Evolutionary conservation across 2,113 vertebrate species (phyloP).

Genomic region (Orycteropus afer): DNA sequence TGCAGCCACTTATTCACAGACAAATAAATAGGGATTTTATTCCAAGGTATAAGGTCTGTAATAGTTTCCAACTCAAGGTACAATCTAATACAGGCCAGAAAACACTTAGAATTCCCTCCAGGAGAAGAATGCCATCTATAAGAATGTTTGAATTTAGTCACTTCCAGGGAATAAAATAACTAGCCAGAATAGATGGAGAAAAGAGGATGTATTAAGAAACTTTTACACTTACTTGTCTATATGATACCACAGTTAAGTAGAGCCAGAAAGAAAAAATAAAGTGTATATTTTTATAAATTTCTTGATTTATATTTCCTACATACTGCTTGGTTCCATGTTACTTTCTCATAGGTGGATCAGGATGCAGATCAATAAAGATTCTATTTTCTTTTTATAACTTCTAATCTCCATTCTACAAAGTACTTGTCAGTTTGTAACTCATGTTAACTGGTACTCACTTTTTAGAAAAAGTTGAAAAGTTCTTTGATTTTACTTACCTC

Average conservation of each 20-base stretch:
- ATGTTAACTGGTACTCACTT: background rate
- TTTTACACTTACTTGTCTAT: background rate
- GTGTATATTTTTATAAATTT: too few species aligned
- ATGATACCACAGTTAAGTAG: fast-evolving
- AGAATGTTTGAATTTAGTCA: background rate
- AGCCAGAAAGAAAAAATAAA: too few species aligned
- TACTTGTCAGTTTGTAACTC: background rate
- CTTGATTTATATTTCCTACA: fast-evolving
- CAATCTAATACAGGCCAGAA: background rate
- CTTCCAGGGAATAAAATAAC: background rate
- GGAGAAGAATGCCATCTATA: background rate
- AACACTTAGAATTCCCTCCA: background rate
- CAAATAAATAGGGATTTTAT: background rate
- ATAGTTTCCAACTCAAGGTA: background rate
- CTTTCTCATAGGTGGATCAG: background rate
- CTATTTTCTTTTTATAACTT: background rate
- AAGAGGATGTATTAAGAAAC: background rate
- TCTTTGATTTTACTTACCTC: fast-evolving
- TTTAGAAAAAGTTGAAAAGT: background rate
- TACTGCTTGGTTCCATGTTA: fast-evolving
- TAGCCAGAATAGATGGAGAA: background rate
- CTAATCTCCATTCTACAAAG: background rate
- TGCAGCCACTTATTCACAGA: background rate
- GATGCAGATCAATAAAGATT: background rate
- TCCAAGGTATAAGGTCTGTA: background rate